These are phyloP conservation scores for Triplophysa siluroides DNA, from an alignment of 2,113 vertebrate genomes.

Conservation along the genomic window DNA sequence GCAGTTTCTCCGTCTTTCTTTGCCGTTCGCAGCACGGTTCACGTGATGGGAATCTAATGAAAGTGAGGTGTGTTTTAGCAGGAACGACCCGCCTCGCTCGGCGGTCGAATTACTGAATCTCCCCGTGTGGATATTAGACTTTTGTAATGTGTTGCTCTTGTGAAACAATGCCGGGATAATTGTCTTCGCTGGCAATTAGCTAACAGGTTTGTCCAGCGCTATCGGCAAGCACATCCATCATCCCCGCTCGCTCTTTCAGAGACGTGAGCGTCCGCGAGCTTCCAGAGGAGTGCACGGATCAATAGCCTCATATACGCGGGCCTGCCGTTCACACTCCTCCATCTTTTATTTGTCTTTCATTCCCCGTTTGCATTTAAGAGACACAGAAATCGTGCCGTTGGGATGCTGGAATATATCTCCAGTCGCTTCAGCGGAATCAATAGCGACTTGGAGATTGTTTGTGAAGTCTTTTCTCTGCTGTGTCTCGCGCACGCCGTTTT, in stretches of 20 bases:
- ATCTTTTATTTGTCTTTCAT: conserved; percentile 86
- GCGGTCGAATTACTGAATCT: conserved; percentile 89
- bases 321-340: conserved; percentile 82
- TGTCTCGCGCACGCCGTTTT: conserved; percentile 61
- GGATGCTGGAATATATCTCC: conserved; percentile 78
- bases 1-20: background rate
- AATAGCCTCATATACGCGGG: conserved; percentile 95
- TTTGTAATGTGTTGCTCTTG: conserved; percentile 97
- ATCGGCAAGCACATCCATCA: conserved; percentile 96
- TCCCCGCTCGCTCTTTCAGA: conserved; percentile 79
- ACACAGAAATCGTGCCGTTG: conserved; percentile 74
- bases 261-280: conserved; percentile 62
- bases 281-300: conserved; percentile 85
- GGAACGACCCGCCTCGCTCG: conserved; percentile 79
- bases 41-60: background rate
- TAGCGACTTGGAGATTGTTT: conserved; percentile 83
- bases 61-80: conserved; percentile 84
- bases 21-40: background rate
- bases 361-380: conserved; percentile 86
- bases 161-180: conserved; percentile 96
- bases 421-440: conserved; percentile 84
- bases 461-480: conserved; percentile 69
- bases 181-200: conserved; percentile 98
- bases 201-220: conserved; percentile 95
- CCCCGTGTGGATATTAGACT: conserved; percentile 94